Evolutionary conservation across 2,888 invertebrate species (phyloP).

Genomic region (Drosophila melanosoma): DNA sequence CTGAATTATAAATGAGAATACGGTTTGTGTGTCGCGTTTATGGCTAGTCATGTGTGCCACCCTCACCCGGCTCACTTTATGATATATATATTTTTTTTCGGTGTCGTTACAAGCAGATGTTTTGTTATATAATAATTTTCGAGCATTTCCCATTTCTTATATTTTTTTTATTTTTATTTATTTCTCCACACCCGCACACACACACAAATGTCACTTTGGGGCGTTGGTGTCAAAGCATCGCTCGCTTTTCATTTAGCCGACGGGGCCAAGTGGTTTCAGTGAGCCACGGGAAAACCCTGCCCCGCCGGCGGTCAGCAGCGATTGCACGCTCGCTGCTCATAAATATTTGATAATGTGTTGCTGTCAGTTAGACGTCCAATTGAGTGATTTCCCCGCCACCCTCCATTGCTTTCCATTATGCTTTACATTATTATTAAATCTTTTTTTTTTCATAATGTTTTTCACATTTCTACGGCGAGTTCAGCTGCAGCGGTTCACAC

Average conservation of each 20-base stretch:
- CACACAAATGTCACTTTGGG: slow-evolving; percentile 50
- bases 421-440: neutral
- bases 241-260: slow-evolving; percentile 15
- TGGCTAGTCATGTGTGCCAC: slow-evolving; percentile 67
- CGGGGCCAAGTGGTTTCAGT: slow-evolving; percentile 69
- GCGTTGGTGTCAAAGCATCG: slow-evolving; percentile 73
- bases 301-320: slow-evolving; percentile 36
- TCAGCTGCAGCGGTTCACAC: slow-evolving; percentile 70
- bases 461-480: slow-evolving; percentile 47
- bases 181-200: neutral
- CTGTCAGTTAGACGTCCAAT: slow-evolving; percentile 76
- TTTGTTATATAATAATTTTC: slow-evolving; percentile 52
- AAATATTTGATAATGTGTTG: slow-evolving; percentile 77
- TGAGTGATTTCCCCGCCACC: slow-evolving; percentile 65
- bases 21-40: slow-evolving; percentile 50
- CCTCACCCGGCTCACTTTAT: neutral
- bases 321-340: slow-evolving; percentile 44
- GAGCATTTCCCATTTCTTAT: slow-evolving; percentile 12
- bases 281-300: slow-evolving; percentile 30
- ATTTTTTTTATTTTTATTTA: neutral
- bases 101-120: slow-evolving; percentile 58
- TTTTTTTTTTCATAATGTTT: slow-evolving; percentile 48
- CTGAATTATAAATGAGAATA: slow-evolving; percentile 76
- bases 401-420: slow-evolving; percentile 41
- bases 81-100: slow-evolving; percentile 3